These are phyloP conservation scores for Pteropus rufus DNA, from an alignment of 2,797 vertebrate species.

Conservation along the genomic window DNA sequence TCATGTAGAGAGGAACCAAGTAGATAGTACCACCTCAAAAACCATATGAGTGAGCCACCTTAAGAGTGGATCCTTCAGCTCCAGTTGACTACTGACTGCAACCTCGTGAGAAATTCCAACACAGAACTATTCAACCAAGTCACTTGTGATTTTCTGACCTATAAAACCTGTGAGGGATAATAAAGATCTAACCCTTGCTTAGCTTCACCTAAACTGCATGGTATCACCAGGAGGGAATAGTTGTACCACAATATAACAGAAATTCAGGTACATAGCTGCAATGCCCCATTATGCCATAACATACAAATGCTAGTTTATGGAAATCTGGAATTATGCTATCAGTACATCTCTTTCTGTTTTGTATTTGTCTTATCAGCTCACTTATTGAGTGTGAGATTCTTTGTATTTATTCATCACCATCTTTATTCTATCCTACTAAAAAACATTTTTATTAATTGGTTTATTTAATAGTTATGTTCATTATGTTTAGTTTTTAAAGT, in stretches of 20 bases:
- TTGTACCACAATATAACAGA: slow-evolving; percentile 16
- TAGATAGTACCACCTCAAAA: not conserved
- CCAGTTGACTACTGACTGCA: not conserved
- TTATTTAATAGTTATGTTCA: slow-evolving; percentile 14
- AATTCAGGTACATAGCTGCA: not conserved
- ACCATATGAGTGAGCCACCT: not conserved
- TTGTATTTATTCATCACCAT: not conserved
- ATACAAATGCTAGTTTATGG: not conserved
- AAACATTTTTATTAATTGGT: not conserved
- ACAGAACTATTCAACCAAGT: not conserved
- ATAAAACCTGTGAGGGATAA: not conserved
- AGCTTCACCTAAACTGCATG: not conserved
- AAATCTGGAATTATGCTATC: not conserved
- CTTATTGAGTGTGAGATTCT: not conserved
- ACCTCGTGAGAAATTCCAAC: not conserved
- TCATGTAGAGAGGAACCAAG: not conserved
- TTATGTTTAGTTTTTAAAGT: slow-evolving; percentile 13
- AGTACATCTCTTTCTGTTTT: not conserved
- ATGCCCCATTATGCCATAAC: not conserved
- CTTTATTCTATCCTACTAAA: not conserved
- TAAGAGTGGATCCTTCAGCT: not conserved
- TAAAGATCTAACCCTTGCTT: not conserved
- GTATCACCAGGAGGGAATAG: not conserved
- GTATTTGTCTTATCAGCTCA: not conserved
- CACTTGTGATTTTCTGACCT: not conserved